Percentiles rank a stretch among this genome's conserved stretches.
Conservation (phyloP, 2,797 vertebrate species). For the Myotis daubentonii region DNA sequence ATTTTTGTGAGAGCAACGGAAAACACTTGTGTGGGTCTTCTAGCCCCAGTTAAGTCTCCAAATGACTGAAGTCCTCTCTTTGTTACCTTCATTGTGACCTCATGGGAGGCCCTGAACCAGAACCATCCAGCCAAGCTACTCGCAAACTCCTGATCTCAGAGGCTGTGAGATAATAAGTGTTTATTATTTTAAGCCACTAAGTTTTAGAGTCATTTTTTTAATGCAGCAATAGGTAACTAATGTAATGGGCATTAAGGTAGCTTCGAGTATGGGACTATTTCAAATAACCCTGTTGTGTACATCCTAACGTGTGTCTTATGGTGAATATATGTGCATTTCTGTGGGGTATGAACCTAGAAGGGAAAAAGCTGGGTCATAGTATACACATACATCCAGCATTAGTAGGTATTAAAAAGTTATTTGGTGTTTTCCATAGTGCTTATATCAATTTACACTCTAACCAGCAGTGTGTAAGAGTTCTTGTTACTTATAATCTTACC, state of each 20-base stretch:
- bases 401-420: background rate
- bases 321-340: background rate
- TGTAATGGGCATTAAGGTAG: background rate
- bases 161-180: background rate
- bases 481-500: background rate
- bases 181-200: background rate
- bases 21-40: background rate
- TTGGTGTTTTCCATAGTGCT: background rate
- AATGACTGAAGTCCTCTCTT: background rate
- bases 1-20: slow-evolving; percentile 11
- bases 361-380: background rate
- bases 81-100: background rate
- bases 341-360: background rate
- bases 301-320: background rate
- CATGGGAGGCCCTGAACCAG: background rate
- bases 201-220: background rate
- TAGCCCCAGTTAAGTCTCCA: background rate
- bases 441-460: background rate
- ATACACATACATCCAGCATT: background rate
- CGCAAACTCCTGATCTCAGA: background rate
- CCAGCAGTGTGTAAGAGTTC: background rate
- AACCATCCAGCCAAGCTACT: background rate
- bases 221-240: background rate
- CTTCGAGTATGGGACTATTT: background rate
- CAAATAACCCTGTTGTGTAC: background rate